Percentiles rank a stretch among this genome's conserved stretches.
phyloP scores from a whole-genome alignment of 1,140 invertebrate species.

The Bombyx mandarina region DNA sequence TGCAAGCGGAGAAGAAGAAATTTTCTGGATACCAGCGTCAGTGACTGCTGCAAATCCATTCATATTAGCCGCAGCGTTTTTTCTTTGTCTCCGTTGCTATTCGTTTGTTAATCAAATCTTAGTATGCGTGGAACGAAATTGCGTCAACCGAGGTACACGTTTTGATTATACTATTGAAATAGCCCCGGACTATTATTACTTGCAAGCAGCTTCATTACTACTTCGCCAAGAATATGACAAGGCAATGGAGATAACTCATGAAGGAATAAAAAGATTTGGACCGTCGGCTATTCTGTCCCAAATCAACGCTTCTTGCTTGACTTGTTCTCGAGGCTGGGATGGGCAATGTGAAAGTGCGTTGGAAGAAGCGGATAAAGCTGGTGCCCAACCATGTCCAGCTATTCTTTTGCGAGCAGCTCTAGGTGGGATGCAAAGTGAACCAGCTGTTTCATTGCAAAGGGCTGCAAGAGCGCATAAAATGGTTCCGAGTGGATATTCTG shows the following conservation, averaged over 20 bases:
- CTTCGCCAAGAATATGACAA: conserved; percentile 25
- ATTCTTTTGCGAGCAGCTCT: conserved; percentile 41
- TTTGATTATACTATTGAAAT: conserved; percentile 12
- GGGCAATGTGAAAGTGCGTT: conserved; percentile 43
- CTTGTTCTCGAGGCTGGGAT: conserved; percentile 41
- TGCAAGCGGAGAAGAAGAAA: conserved; percentile 52
- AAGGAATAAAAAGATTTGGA: conserved; percentile 41
- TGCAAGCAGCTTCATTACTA: conserved; percentile 40
- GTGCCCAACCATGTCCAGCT: conserved; percentile 29
- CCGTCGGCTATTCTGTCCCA: conserved; percentile 47
- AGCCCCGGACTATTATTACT: conserved; percentile 35
- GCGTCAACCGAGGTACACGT: conserved; percentile 29
- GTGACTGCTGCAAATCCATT: conserved; percentile 38
- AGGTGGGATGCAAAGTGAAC: conserved; percentile 29
- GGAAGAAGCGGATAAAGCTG: conserved; percentile 34
- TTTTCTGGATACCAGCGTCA: conserved; percentile 41
- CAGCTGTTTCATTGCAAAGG: conserved; percentile 36
- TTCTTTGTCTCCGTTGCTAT: conserved; percentile 54
- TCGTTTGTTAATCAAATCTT: conserved; percentile 40
- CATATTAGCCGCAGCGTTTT: conserved; percentile 50
- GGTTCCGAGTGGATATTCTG: conserved; percentile 43
- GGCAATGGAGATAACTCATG: conserved; percentile 29
- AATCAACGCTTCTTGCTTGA: conserved; percentile 39
- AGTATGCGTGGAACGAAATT: conserved; percentile 38
- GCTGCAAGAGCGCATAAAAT: conserved; percentile 49